Evolutionary conservation across 2,888 invertebrate species (phyloP).

Genomic region (Carabus problematicus): DNA sequence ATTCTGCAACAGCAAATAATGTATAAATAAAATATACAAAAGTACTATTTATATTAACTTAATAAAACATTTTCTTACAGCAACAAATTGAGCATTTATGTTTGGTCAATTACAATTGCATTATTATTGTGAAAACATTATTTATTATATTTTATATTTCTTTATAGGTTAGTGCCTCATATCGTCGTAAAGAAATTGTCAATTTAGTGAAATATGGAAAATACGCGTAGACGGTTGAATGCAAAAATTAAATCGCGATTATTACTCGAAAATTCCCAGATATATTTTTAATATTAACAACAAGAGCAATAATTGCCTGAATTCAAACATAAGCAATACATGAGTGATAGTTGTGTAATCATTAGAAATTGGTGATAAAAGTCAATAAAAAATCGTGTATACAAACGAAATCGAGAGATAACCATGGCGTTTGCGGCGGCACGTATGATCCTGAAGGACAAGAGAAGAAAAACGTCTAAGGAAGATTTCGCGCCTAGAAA

Average conservation of each 20-base stretch:
- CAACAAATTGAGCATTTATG: too few species aligned
- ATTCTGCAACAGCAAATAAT: too few species aligned
- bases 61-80: too few species aligned
- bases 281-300: slow-evolving; percentile 21
- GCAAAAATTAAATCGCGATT: slow-evolving; percentile 12
- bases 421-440: slow-evolving; percentile 84
- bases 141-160: slow-evolving; percentile 2
- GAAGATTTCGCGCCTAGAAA: slow-evolving; percentile 79
- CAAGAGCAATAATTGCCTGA: background rate
- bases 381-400: slow-evolving; percentile 20
- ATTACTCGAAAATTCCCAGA: background rate
- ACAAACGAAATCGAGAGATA: slow-evolving; percentile 3
- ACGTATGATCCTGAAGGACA: slow-evolving; percentile 84
- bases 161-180: slow-evolving; percentile 34
- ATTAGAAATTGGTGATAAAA: slow-evolving; percentile 7
- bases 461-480: slow-evolving; percentile 79
- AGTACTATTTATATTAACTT: too few species aligned
- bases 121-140: too few species aligned
- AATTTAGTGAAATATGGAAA: slow-evolving; percentile 24
- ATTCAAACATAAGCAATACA: slow-evolving; percentile 2
- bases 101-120: too few species aligned
- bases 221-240: background rate
- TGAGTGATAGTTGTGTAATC: background rate
- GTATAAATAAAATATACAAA: too few species aligned
- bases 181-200: background rate